Conservation (phyloP, 2,797 vertebrate genomes). For the Neosilurus mollespiculum region DNA sequence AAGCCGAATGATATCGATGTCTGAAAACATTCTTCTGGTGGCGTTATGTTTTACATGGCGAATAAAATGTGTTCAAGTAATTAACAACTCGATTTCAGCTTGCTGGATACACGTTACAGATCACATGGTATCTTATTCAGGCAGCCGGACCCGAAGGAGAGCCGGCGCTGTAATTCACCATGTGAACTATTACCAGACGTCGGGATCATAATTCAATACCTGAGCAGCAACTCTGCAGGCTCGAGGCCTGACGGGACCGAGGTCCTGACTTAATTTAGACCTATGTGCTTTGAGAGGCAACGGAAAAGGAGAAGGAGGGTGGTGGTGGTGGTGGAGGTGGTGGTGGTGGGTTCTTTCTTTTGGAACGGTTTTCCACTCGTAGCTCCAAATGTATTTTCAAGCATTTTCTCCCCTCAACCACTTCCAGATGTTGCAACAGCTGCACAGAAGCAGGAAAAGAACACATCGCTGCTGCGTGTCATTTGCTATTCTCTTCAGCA, state of each 20-base stretch:
- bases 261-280: conserved; percentile 74
- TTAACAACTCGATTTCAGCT: background rate
- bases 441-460: conserved; percentile 45
- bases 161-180: conserved; percentile 72
- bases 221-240: conserved; percentile 55
- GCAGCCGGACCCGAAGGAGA: background rate
- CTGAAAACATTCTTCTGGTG: background rate
- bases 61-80: background rate
- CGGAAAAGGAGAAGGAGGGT: background rate
- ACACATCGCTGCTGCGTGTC: conserved; percentile 27
- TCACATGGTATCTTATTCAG: conserved; percentile 14
- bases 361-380: conserved; percentile 30
- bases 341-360: background rate
- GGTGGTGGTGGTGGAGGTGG: too few species aligned
- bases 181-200: conserved; percentile 73
- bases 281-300: conserved; percentile 71
- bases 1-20: background rate
- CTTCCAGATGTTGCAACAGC: conserved; percentile 50
- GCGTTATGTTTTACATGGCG: background rate
- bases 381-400: conserved; percentile 44
- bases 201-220: conserved; percentile 75
- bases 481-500: conserved; percentile 41
- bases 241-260: conserved; percentile 56
- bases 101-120: background rate
- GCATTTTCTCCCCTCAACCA: conserved; percentile 36